Conservation (phyloP, 2,888 invertebrate species). For the Bruchidius siliquastri region DNA sequence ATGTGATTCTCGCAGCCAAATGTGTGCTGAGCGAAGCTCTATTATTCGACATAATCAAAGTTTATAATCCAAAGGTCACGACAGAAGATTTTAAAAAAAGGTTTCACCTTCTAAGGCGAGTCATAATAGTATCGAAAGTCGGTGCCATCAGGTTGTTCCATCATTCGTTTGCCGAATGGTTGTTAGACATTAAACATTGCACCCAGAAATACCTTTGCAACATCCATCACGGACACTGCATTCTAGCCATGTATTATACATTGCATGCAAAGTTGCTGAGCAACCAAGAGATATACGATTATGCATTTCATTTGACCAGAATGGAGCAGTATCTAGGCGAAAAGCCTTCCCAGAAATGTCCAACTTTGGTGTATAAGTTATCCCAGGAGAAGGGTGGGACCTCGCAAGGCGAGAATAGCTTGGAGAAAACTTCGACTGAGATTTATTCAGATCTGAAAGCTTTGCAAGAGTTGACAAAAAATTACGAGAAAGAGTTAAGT, state of each 20-base stretch:
- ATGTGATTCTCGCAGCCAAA: conserved; percentile 81
- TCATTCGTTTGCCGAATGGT: conserved; percentile 92
- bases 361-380: conserved; percentile 38
- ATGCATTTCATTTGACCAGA: conserved; percentile 65
- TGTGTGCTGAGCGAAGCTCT: conserved; percentile 79
- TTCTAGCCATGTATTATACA: conserved; percentile 79
- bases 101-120: conserved; percentile 65
- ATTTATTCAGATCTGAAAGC: conserved; percentile 44
- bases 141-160: conserved; percentile 77
- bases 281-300: conserved; percentile 70
- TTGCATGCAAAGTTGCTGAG: conserved; percentile 63
- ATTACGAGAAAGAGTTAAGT: conserved; percentile 35
- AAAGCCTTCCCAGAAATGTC: conserved; percentile 46
- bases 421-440: conserved; percentile 42
- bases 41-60: conserved; percentile 75
- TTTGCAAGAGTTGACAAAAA: conserved; percentile 37
- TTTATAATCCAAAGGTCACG: conserved; percentile 73
- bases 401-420: conserved; percentile 30
- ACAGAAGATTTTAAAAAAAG: conserved; percentile 77
- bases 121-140: conserved; percentile 55
- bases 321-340: conserved; percentile 59
- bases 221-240: conserved; percentile 81
- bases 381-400: conserved; percentile 34
- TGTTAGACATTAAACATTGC: conserved; percentile 95
- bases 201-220: conserved; percentile 90